Evolutionary conservation across 2,113 vertebrate species (phyloP).

Genomic region (Romanogobio albipinnatus): DNA sequence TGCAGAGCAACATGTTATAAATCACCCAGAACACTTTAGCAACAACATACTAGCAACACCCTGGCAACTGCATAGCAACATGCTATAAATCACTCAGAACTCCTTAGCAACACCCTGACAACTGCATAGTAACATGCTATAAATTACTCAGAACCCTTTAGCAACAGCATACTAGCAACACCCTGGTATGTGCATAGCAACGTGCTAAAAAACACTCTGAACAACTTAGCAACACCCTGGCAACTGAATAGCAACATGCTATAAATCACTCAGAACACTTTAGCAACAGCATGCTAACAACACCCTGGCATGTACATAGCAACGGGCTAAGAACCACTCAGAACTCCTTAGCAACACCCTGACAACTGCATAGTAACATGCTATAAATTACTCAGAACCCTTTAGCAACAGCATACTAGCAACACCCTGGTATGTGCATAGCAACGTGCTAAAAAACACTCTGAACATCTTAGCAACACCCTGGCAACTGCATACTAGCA

Average conservation of each 20-base stretch:
- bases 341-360: not conserved
- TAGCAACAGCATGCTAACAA: not conserved
- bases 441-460: no score
- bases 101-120: no score
- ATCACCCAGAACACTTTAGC: not conserved
- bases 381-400: not conserved
- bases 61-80: no score
- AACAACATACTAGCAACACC: not conserved
- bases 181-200: not conserved
- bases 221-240: not conserved
- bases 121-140: not conserved
- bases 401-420: not conserved
- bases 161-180: not conserved
- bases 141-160: no score
- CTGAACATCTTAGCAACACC: not conserved
- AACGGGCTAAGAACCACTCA: not conserved
- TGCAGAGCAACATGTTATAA: no score
- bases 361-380: not conserved
- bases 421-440: not conserved
- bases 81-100: no score
- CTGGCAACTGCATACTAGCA: no score
- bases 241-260: not conserved
- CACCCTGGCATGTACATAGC: not conserved
- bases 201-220: not conserved
- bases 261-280: not conserved